These are phyloP conservation scores for Notarius quadriscutis DNA, from an alignment of 2,113 vertebrate genomes.

Conservation along the genomic window DNA sequence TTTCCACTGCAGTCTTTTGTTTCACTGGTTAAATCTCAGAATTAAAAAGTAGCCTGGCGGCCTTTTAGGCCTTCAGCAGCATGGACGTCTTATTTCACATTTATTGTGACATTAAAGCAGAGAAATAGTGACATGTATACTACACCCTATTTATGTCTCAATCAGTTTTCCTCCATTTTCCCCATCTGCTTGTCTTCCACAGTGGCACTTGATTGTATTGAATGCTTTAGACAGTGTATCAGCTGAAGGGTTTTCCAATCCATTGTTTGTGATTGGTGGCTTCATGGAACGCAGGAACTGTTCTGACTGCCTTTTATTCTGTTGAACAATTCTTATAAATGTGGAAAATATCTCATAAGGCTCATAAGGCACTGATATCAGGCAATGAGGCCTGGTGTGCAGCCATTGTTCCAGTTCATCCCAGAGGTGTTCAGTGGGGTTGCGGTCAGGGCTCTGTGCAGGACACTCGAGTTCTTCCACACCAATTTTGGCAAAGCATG, in stretches of 20 bases:
- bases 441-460: background rate
- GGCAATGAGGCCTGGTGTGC: background rate
- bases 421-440: background rate
- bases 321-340: background rate
- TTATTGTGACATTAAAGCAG: conserved; percentile 37
- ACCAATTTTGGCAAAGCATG: background rate
- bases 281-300: background rate
- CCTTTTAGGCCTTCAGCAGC: conserved; percentile 3
- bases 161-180: conserved; percentile 18
- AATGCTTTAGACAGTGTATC: conserved; percentile 6
- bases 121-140: conserved; percentile 33
- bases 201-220: conserved; percentile 3
- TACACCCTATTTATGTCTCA: conserved; percentile 28
- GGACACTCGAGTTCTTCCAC: background rate
- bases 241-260: background rate
- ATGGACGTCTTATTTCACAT: conserved; percentile 13
- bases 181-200: background rate
- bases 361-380: background rate
- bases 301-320: background rate
- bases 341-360: background rate
- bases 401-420: background rate
- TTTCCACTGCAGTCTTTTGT: conserved; percentile 6
- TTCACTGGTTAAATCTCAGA: conserved; percentile 5
- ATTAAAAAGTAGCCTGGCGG: background rate
- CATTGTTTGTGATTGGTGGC: background rate